Evolutionary conservation across 2,113 vertebrate genomes (phyloP), one percentile per base, ranked within the genome.

Genomic region (Motacilla tschutschensis): DNA sequence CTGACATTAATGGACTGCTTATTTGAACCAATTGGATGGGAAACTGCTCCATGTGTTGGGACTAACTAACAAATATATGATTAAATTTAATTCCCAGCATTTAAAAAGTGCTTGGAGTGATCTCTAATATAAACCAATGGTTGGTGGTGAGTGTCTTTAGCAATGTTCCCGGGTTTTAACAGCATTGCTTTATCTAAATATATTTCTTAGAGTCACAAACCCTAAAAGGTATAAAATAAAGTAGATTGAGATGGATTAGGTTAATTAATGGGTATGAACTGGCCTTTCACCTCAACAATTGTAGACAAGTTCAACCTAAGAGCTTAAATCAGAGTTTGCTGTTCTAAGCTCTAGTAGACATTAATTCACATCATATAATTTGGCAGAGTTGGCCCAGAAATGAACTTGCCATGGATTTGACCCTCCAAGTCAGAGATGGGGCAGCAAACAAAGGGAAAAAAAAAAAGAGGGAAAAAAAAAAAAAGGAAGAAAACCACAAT

Each of bases 301-400:
- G 94, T 94, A 95, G 95, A 96, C 95, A 96, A 96, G 96, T 96
- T 97, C 96, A 96, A 69, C 94, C 93, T 95, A 95, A 95, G 96
- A 96, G 96, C 85, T 97, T 97, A 96, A 97, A 97, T 97, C 96
- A 97, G 90, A 88, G 85, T 95, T 94, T 95, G 93, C 97, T 96
- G 85, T 96, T 95, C 92, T 92, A 91, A 96, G 93, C 82, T 90
- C 73, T 86, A 94, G 88, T 79, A 90, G 96, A 96, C 96, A 97
- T 97, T 96, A 97, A 96, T 96, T 97, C 95, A 96, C 95, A 97
- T 97, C 96, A 96, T 96, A 97, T 95, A 96, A 97, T 94, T 96
- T 96, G 96, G 96, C 96, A 97, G 96, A 95, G 88, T 83, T 97
- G 95, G 93, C 96, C 96, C 94, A 97, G 96, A 96, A 96, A 96